Base-by-base conservation (phyloP, 2,888 invertebrate species). In the Drepanosiphum platanoidis region DNA sequence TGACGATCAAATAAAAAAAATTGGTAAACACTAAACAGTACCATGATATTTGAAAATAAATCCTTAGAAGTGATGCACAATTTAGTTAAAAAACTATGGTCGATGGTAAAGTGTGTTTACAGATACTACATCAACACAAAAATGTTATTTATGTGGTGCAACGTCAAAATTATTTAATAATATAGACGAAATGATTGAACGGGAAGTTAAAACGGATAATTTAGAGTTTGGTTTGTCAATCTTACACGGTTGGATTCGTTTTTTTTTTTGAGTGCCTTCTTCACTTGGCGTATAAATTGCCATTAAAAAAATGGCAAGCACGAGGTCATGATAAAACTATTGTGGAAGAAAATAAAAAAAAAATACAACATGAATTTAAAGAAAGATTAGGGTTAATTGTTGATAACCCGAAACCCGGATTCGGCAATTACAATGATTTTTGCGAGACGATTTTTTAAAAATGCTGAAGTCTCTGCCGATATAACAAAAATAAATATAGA, bases 21-120 rank as follows among this genome's bases (percentile, higher is more conserved):
- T 36, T 34, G 22, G 70, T 34, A 36, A 70, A 22, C 3, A 36
- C 36, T 34, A 36, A 70, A 22, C 3, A 36, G 34, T 83, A 18
- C 18, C 15, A 11, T 61, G 66, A 36, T 52, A 61, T 9, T 22
- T 58, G n/a, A 58, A 70, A 22, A 70, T 1, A 27, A n/a, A 42
- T 58, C 52, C 22, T 18, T 84, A 32, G 39, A 22, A 34, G 75
- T 83, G 4, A 39, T 34, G 18, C 71, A 68, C 22, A 5, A 64
- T 5, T 27, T 86, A 11, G 9, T 42, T 18, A 82, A 80, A 18
- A 80, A 18, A 82, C 86, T 1, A 87, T 87, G 87, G 71, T 87
- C 27, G 86, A 86, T 39, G 87, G 87, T 0, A 86, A 87, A 52
- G 72, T 86, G 1, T 80, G 71, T 11, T 87, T 3, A 86, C 86